A percentile compares a stretch with the other conserved stretches of the same genome.
Conservation (phyloP, 2,113 vertebrate genomes). For the human region DNA sequence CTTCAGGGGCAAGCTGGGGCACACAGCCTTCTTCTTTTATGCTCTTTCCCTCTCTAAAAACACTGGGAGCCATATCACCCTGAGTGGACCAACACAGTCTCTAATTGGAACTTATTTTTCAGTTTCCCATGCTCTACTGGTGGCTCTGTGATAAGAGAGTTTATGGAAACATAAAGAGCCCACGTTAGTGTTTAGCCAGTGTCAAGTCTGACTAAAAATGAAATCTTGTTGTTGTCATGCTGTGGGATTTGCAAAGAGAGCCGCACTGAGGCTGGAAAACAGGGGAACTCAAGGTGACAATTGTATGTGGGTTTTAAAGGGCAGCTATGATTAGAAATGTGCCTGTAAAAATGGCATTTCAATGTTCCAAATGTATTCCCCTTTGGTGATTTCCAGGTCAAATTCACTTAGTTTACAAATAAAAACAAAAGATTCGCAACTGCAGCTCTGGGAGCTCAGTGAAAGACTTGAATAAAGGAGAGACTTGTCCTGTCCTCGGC, state of each 20-base stretch:
- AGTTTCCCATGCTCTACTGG: rapidly evolving
- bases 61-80: too few relatives aligned
- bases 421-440: conserved; percentile 18
- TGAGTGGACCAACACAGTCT: rapidly evolving
- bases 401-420: conserved; percentile 60
- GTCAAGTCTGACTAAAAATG: background rate
- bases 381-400: background rate
- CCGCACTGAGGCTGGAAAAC: background rate
- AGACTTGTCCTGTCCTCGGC: background rate
- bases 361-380: background rate
- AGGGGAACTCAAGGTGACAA: background rate
- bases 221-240: conserved; percentile 21
- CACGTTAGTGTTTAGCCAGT: background rate
- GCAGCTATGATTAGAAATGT: conserved; percentile 44
- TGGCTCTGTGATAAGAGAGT: background rate
- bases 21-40: rapidly evolving
- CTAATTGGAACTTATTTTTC: background rate
- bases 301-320: conserved; percentile 33
- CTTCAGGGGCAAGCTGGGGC: too few relatives aligned
- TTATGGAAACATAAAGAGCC: background rate
- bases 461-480: background rate
- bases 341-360: conserved; percentile 51
- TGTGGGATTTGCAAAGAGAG: background rate
- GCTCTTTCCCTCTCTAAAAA: background rate
- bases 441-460: background rate